Evolutionary conservation across 2,888 invertebrate genomes (phyloP), one percentile per base, ranked within the genome.

Genomic region (Zhengitettix transpicula): DNA sequence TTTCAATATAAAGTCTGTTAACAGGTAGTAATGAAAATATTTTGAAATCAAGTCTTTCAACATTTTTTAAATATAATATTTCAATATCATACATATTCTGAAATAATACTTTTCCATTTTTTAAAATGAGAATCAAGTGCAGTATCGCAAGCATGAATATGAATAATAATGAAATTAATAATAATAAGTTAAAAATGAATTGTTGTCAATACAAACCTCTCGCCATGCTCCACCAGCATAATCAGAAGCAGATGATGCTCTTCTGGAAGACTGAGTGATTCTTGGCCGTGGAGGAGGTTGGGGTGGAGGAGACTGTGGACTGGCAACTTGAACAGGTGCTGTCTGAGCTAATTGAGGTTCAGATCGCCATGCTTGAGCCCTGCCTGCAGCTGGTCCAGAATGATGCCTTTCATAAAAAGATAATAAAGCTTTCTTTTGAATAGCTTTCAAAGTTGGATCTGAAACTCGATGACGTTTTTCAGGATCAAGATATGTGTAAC

Each of bases 351-450:
- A 68, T 60, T 80, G 79, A 0, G 81, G 81, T 65, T 81, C 81
- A 0, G 81, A 81, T 58, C 79, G 72, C 81, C 81, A 81, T 12
- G 76, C 72, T 55, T 60, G 58, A 55, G 55, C 58, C 16, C 57
- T 57, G 12, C 42, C 63, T 62, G 14, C 65, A 47, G 65, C 59
- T 65, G 65, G 65, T 67, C 67, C 66, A 64, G 66, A 61, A 57
- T 82, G 81, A 66, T 87, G 87, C 55, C 87, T 76, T 69, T 89
- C 88, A 71, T 89, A 88, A 68, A 87, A 90, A 1, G 86, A 86
- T 61, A 88, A 75, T 10, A 90, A 76, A 0, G 89, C 89, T 70
- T 88, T 87, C 73, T 89, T 89, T 69, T 89, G 89, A 62, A 87
- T 84, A 14, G 85, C 86, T 72, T 89, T 89, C 42, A 89, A 72